Evolutionary conservation across 2,113 vertebrate species (phyloP), one percentile per base, ranked within the genome.

Genomic region (Myocastor coypus): DNA sequence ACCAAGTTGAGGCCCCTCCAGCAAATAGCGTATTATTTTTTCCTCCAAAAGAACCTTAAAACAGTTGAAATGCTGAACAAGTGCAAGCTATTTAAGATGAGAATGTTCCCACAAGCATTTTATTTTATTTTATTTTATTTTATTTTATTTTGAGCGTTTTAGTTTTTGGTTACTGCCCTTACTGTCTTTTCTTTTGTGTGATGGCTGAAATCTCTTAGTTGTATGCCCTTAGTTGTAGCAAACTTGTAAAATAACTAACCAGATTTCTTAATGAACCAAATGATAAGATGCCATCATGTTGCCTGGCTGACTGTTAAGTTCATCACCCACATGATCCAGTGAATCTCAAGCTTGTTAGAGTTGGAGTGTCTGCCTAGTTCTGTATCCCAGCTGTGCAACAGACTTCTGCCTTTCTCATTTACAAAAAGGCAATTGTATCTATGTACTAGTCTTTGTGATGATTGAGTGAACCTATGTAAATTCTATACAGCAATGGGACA

Each of bases 261-360:
- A 42, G 1, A 40, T 93, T 93, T 96, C 69, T 89, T 93, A 55
- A 50, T 80, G 86, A 89, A 34, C 17, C 68, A 57, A 57, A 57
- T 5, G 46, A 64, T 95, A 19, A 75, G 80, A 59, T 77, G 32
- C n/a, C 55, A 10, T 94, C 2, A 4, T 42, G 34, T 59, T 94
- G 81, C 9, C 42, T 87, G 61, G 6, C 42, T 71, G 71, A 20
- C 84, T 61, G 4, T 73, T 55, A 57, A 26, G 26, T 71, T 97
- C 50, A 92, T 46, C 8, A 20, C 78, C 57, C 69, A 52, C 22
- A 5, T 52, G 66, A 87, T 34, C 2, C 52, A 57, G 6, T 22
- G 42, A 95, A 32, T 64, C 17, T 64, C 9, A 64, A 30, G 40
- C 34, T 75, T n/a, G 1, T 75, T 42, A 40, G 78, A 82, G 73